Evolutionary conservation across 92 coral and sea anemone species (phyloP).

Genomic region (Zoanthus solanderi): DNA sequence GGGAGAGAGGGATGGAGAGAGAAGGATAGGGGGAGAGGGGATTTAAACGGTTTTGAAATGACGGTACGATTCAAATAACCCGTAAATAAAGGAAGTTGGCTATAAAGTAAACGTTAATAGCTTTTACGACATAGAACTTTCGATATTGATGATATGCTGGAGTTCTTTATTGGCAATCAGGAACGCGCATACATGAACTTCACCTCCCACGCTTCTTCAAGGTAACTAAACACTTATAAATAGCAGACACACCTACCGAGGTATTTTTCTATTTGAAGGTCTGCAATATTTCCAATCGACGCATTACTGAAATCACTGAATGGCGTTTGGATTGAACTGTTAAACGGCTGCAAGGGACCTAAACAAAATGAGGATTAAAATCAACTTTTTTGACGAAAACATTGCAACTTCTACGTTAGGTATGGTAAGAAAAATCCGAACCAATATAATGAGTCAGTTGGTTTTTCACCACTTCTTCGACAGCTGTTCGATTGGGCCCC

Average conservation of each 20-base stretch:
- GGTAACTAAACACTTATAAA: not conserved
- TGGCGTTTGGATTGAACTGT: constrained; percentile 10
- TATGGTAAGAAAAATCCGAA: not conserved
- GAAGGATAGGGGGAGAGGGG: not conserved
- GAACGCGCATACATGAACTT: too few relatives aligned
- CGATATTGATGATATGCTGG: too few relatives aligned
- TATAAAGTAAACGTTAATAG: not conserved
- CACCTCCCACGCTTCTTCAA: too few relatives aligned
- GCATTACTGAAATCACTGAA: not conserved
- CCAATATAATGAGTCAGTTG: not conserved
- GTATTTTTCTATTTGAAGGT: constrained; percentile 9
- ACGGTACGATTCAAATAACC: too few relatives aligned
- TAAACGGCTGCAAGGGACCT: constrained; percentile 24
- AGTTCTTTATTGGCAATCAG: too few relatives aligned
- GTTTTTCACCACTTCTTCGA: constrained; percentile 6
- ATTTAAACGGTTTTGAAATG: too few relatives aligned
- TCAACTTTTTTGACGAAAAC: not conserved
- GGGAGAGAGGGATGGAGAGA: not conserved
- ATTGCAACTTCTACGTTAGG: not conserved
- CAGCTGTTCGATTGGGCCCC: not conserved
- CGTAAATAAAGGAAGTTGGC: too few relatives aligned
- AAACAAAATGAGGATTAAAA: not conserved
- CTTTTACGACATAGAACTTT: not conserved
- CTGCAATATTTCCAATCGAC: constrained; percentile 34
- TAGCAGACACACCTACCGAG: not conserved